These are phyloP conservation scores for Nephrotoma flavescens DNA, from an alignment of 2,888 invertebrate genomes.

Conservation along the genomic window DNA sequence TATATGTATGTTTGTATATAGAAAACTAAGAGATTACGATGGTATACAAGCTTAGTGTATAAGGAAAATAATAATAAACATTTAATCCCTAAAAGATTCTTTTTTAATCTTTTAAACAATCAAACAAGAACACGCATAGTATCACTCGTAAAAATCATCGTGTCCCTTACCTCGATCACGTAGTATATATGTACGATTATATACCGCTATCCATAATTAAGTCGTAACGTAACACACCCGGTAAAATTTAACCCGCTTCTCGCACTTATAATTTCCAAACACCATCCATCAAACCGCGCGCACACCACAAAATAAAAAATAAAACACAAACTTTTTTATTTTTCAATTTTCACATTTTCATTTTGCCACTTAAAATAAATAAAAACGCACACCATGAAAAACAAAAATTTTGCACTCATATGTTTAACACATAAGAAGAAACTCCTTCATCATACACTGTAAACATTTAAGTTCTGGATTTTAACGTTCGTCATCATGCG, in stretches of 20 bases:
- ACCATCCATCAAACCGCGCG: neutral
- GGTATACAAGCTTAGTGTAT: neutral
- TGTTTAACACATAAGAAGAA: neutral
- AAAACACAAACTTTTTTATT: neutral
- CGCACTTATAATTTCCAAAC: neutral
- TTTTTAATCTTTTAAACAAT: neutral
- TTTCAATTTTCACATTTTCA: neutral
- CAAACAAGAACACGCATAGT: neutral
- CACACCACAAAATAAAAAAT: neutral
- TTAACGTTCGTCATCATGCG: neutral
- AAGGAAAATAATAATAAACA: neutral
- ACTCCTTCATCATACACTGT: neutral
- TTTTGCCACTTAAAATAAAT: neutral
- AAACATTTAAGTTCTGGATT: neutral
- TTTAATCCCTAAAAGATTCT: neutral
- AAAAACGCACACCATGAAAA: too few species aligned
- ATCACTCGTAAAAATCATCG: neutral
- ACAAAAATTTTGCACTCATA: neutral
- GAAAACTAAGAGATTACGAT: neutral
- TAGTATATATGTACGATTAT: neutral
- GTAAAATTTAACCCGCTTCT: neutral
- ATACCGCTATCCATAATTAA: neutral
- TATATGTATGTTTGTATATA: neutral
- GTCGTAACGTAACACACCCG: neutral
- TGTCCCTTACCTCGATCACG: neutral